These are phyloP conservation scores for Phania funesta DNA, from an alignment of 2,888 invertebrate genomes.

Conservation along the genomic window DNA sequence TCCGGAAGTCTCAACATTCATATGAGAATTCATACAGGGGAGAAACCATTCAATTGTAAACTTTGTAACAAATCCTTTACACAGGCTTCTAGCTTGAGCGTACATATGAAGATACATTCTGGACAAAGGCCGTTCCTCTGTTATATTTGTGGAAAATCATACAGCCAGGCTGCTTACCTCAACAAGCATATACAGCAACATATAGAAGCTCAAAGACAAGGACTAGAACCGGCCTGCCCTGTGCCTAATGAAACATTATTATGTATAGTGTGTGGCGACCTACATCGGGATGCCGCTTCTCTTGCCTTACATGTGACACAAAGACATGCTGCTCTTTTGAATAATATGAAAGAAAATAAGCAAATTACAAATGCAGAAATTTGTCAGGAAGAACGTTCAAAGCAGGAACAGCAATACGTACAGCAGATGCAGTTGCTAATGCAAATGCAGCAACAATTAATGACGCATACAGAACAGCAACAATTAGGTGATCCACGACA, in stretches of 20 bases:
- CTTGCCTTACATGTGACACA: conserved; percentile 78
- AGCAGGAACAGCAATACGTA: conserved; percentile 73
- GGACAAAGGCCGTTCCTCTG: conserved; percentile 78
- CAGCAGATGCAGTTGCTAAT: conserved; percentile 68
- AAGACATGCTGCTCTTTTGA: conserved; percentile 76
- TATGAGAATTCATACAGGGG: conserved; percentile 80
- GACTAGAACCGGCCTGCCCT: conserved; percentile 32
- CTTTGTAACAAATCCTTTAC: conserved; percentile 80
- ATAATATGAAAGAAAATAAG: conserved; percentile 72
- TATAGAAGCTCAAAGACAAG: conserved; percentile 68
- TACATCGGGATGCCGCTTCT: conserved; percentile 77
- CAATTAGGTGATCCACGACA: conserved; percentile 12
- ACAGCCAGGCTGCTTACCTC: conserved; percentile 79
- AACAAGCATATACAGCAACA: conserved; percentile 78
- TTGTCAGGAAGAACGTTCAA: conserved; percentile 69
- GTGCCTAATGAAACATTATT: conserved; percentile 72
- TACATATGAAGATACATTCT: conserved; percentile 80
- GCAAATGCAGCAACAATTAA: conserved; percentile 70
- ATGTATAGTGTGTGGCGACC: conserved; percentile 78
- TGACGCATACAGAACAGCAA: conserved; percentile 69
- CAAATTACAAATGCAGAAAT: conserved; percentile 39
- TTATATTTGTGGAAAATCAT: conserved; percentile 77
- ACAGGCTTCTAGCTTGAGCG: conserved; percentile 79
- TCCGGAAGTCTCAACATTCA: conserved; percentile 80
- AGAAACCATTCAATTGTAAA: conserved; percentile 80